Conservation (phyloP, 2,113 vertebrate species). For the Butorides virescens region DNA sequence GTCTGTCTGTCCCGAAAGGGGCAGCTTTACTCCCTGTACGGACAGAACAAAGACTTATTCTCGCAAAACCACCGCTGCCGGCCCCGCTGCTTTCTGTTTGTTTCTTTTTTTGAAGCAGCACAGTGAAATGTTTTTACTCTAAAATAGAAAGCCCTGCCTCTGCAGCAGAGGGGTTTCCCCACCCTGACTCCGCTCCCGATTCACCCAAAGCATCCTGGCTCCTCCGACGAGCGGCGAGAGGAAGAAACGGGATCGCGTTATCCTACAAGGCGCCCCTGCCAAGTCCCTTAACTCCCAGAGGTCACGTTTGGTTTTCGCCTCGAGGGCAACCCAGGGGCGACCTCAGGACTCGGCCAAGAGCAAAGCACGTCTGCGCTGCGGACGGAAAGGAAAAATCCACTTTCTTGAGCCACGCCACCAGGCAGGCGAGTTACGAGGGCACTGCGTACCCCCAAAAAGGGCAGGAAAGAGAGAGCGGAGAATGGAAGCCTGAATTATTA, state of each 20-base stretch:
- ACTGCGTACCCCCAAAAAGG: neutral
- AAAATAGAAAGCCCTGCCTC: neutral
- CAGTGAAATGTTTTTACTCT: neutral
- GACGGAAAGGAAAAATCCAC: neutral
- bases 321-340: neutral
- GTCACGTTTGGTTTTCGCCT: neutral
- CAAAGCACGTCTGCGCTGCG: fast-evolving
- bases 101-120: neutral
- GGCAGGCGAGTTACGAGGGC: neutral
- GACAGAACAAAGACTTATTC: neutral
- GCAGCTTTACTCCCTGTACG: neutral
- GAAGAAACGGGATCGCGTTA: neutral
- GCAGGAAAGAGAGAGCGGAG: neutral
- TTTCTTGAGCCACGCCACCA: neutral
- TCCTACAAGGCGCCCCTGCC: neutral
- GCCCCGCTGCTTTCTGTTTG: neutral
- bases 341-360: neutral
- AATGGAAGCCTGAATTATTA: neutral
- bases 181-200: too few relatives aligned
- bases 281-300: neutral
- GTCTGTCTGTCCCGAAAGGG: too few relatives aligned
- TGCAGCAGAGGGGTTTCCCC: neutral
- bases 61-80: neutral
- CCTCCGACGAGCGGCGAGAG: neutral
- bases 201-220: neutral